phyloP scores from a whole-genome alignment of 2,888 invertebrate species.

The Synanthedon vespiformis region DNA sequence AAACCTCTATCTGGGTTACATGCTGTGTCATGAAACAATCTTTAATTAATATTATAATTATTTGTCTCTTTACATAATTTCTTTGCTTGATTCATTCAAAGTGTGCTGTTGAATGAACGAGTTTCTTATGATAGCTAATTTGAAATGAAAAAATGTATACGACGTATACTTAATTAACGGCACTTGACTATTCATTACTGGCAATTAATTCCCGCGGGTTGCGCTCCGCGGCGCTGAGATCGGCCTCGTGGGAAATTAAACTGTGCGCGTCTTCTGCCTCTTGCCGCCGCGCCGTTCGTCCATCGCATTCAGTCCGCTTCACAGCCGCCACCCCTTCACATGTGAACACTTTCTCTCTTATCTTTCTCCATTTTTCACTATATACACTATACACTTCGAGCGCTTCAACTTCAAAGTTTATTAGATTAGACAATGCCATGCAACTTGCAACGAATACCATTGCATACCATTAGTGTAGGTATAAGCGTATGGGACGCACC shows the following conservation, averaged over 20 bases:
- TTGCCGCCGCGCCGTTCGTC: constrained; percentile 17
- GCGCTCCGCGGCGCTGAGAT: constrained; percentile 65
- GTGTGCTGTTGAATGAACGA: not conserved
- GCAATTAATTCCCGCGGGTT: constrained; percentile 71
- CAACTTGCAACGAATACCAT: not conserved
- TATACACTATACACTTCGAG: not conserved
- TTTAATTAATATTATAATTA: too few relatives aligned
- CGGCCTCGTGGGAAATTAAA: constrained; percentile 72
- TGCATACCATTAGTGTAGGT: not conserved
- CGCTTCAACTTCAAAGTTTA: too few relatives aligned
- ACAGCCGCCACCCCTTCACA: constrained; percentile 36
- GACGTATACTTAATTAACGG: constrained; percentile 59
- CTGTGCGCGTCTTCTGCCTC: constrained; percentile 57
- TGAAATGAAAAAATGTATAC: not conserved
- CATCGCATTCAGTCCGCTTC: constrained; percentile 11
- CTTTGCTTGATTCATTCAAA: not conserved
- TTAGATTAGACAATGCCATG: too few relatives aligned
- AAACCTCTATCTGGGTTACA: constrained; percentile 35
- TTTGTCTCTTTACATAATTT: not conserved
- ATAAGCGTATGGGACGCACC: constrained; percentile 3
- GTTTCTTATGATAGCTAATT: not conserved
- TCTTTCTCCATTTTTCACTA: constrained; percentile 50
- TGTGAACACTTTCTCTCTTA: constrained; percentile 60
- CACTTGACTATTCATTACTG: constrained; percentile 70
- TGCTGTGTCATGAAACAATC: too few relatives aligned